Evolutionary conservation across 2,113 vertebrate genomes (phyloP).

Genomic region (Cephalopholis sonnerati): DNA sequence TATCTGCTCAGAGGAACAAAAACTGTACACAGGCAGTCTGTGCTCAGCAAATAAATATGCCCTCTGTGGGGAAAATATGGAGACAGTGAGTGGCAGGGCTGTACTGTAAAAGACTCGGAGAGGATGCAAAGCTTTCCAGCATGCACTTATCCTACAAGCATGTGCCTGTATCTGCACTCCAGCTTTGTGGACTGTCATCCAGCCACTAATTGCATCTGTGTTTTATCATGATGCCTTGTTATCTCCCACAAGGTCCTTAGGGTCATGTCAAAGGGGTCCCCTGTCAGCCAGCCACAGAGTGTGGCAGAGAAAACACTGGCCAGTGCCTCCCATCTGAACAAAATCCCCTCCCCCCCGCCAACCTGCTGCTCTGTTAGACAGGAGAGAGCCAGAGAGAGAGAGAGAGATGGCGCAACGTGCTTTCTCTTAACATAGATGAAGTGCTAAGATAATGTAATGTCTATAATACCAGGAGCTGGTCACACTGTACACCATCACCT

Average conservation of each 20-base stretch:
- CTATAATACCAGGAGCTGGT: conserved; percentile 51
- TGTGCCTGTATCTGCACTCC: conserved; percentile 58
- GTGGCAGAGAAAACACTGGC: conserved; percentile 45
- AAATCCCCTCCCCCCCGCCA: background rate
- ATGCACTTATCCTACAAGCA: conserved; percentile 59
- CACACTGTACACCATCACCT: conserved; percentile 60
- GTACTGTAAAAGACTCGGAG: conserved; percentile 3
- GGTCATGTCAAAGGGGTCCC: conserved; percentile 61
- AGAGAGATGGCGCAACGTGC: background rate
- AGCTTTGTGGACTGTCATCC: conserved; percentile 49
- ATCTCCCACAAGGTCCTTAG: conserved; percentile 67
- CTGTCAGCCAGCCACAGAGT: conserved; percentile 57
- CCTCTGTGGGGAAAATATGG: conserved; percentile 15
- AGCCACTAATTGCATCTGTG: conserved; percentile 72
- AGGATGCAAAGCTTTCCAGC: conserved; percentile 39
- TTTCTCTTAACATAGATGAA: conserved; percentile 54
- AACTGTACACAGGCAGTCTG: conserved; percentile 16
- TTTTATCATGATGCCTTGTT: conserved; percentile 76
- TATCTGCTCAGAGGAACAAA: conserved; percentile 25
- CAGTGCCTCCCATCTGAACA: conserved; percentile 11
- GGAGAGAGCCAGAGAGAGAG: background rate
- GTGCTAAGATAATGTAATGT: conserved; percentile 61
- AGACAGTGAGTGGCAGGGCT: conserved; percentile 5
- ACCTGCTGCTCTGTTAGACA: conserved; percentile 7
- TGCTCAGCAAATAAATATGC: conserved; percentile 46